Percentiles rank a stretch among this genome's conserved stretches.
Evolutionary conservation across 2,113 vertebrate genomes (phyloP).

Genomic region (Antennarius striatus): DNA sequence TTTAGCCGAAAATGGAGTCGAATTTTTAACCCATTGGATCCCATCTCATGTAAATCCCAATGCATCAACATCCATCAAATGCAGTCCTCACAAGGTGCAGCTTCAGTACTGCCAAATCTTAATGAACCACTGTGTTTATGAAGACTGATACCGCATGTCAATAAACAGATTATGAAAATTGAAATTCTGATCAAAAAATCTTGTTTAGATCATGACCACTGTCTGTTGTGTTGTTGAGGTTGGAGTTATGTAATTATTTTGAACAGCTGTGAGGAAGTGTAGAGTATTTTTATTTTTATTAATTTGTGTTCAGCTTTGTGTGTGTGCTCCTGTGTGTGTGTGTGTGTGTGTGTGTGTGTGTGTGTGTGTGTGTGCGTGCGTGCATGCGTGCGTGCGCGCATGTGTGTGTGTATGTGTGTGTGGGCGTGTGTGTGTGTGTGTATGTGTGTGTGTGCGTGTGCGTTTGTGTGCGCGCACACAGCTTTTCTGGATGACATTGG

Average conservation of each 20-base stretch:
- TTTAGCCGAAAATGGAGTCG: conserved; percentile 39
- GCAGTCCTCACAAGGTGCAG: background rate
- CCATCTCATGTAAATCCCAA: conserved; percentile 21
- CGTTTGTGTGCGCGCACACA: too few species aligned
- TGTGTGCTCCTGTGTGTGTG: too few species aligned
- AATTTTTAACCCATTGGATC: conserved; percentile 41
- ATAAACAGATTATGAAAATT: conserved; percentile 7
- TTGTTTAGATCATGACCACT: background rate
- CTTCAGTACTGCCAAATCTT: conserved; percentile 9
- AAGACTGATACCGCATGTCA: conserved; percentile 1
- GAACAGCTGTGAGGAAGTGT: conserved; percentile 33
- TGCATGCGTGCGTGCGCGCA: too few species aligned
- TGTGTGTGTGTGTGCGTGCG: too few species aligned
- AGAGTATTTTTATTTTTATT: background rate
- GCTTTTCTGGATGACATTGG: background rate
- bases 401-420: too few species aligned
- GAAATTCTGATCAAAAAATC: conserved; percentile 15
- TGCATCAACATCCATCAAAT: conserved; percentile 34
- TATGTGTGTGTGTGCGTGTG: too few species aligned
- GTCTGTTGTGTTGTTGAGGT: background rate
- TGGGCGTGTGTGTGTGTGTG: too few species aligned
- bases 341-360: too few species aligned
- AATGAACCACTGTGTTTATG: conserved; percentile 26
- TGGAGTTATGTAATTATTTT: conserved; percentile 35
- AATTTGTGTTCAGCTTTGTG: too few species aligned